A percentile compares a stretch with the other conserved stretches of the same genome.
phyloP scores from a whole-genome alignment of 2,113 vertebrate species.

The Odocoileus virginianus region DNA sequence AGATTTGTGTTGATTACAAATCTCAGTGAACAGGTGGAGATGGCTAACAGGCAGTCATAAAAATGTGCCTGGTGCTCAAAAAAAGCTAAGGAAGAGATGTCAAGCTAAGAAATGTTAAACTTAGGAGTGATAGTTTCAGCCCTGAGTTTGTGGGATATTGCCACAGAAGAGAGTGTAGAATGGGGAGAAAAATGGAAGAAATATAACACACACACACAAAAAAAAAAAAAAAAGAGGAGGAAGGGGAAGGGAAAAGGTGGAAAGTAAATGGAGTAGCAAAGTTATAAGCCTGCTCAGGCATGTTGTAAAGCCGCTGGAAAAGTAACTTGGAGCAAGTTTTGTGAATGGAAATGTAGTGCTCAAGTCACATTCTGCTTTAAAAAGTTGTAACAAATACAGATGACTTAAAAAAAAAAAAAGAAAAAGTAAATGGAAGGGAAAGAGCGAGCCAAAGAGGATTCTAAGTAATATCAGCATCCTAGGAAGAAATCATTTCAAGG shows the following conservation, averaged over 20 bases:
- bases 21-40: neutral
- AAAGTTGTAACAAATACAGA: no score
- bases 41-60: neutral
- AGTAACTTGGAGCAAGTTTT: no score
- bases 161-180: neutral
- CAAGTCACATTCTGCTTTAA: no score
- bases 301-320: no score
- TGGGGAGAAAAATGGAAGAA: neutral
- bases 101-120: neutral
- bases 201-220: no score
- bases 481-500: neutral
- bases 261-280: neutral
- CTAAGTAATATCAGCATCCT: neutral
- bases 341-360: no score
- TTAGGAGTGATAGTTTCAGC: neutral
- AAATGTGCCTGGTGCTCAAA: neutral
- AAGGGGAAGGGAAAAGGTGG: neutral
- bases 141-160: neutral
- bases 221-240: neutral
- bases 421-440: neutral
- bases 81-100: neutral
- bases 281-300: no score
- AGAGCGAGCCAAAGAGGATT: neutral
- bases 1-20: neutral
- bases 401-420: neutral